Percentiles rank a stretch among this genome's conserved stretches.
phyloP scores from a whole-genome alignment of 2,888 invertebrate species.

The Xanthorhoe designata region DNA sequence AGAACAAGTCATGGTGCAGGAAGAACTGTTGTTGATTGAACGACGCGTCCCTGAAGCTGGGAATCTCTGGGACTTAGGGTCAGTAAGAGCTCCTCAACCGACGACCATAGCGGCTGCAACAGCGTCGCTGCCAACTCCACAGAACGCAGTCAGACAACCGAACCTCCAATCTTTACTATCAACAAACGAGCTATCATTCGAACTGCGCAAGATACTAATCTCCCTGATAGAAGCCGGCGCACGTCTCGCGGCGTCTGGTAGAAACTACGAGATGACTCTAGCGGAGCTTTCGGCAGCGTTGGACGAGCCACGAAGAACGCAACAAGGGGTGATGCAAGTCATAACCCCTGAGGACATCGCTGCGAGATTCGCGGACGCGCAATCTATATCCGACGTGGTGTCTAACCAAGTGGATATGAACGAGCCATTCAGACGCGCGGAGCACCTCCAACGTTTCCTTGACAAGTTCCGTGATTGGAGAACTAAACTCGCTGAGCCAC shows the following conservation, averaged over 20 bases:
- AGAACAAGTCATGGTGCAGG: slow-evolving; percentile 69
- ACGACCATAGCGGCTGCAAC: slow-evolving; percentile 76
- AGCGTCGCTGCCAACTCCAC: slow-evolving; percentile 68
- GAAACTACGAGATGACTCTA: slow-evolving; percentile 72
- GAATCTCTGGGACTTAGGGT: slow-evolving; percentile 74
- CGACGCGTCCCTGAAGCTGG: slow-evolving; percentile 72
- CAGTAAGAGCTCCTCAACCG: slow-evolving; percentile 72
- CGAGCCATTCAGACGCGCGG: slow-evolving; percentile 65
- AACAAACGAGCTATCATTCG: slow-evolving; percentile 75
- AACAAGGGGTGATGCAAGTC: slow-evolving; percentile 64
- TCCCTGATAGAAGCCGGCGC: slow-evolving; percentile 79
- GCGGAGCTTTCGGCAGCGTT: slow-evolving; percentile 71
- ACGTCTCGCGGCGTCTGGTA: slow-evolving; percentile 71
- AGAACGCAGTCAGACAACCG: slow-evolving; percentile 65
- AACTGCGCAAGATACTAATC: slow-evolving; percentile 74
- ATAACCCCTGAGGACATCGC: slow-evolving; percentile 77
- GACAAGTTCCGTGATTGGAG: slow-evolving; percentile 77
- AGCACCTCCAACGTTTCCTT: slow-evolving; percentile 70
- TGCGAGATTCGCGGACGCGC: slow-evolving; percentile 52
- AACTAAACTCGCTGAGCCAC: slow-evolving; percentile 63
- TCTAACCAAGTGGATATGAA: slow-evolving; percentile 40
- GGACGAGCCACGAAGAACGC: slow-evolving; percentile 63
- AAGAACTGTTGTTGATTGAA: slow-evolving; percentile 73
- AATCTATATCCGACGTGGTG: slow-evolving; percentile 41
- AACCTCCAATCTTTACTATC: slow-evolving; percentile 76